Evolutionary conservation across 2,888 invertebrate genomes (phyloP).

Genomic region (Sericinus montela): DNA sequence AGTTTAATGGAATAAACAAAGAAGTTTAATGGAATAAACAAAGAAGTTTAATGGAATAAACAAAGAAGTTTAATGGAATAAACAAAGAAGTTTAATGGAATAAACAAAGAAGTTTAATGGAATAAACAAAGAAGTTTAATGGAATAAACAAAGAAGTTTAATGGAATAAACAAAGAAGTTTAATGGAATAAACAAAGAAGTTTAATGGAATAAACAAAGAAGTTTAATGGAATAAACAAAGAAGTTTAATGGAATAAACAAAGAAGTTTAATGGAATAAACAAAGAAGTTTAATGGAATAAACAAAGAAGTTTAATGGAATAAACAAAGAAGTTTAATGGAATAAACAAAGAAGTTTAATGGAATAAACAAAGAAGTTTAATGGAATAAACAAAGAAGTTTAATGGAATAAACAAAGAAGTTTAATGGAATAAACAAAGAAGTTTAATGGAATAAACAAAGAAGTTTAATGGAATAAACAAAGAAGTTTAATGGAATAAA

Average conservation of each 20-base stretch:
- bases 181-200: slow-evolving; percentile 33
- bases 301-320: slow-evolving; percentile 26
- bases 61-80: slow-evolving; percentile 39
- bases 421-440: slow-evolving; percentile 38
- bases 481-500: too few species aligned
- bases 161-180: slow-evolving; percentile 31
- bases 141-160: slow-evolving; percentile 38
- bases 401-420: slow-evolving; percentile 33
- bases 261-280: slow-evolving; percentile 28
- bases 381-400: slow-evolving; percentile 31
- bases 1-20: slow-evolving; percentile 30
- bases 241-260: slow-evolving; percentile 39
- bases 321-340: slow-evolving; percentile 41
- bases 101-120: slow-evolving; percentile 41
- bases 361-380: slow-evolving; percentile 38
- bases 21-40: slow-evolving; percentile 39
- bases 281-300: slow-evolving; percentile 39
- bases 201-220: slow-evolving; percentile 38
- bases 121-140: slow-evolving; percentile 25
- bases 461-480: slow-evolving; percentile 39
- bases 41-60: slow-evolving; percentile 28
- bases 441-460: slow-evolving; percentile 30
- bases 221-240: slow-evolving; percentile 30
- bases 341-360: slow-evolving; percentile 25
- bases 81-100: slow-evolving; percentile 26